Conservation (phyloP, 2,797 vertebrate species). For the Chaunax sp. region DNA sequence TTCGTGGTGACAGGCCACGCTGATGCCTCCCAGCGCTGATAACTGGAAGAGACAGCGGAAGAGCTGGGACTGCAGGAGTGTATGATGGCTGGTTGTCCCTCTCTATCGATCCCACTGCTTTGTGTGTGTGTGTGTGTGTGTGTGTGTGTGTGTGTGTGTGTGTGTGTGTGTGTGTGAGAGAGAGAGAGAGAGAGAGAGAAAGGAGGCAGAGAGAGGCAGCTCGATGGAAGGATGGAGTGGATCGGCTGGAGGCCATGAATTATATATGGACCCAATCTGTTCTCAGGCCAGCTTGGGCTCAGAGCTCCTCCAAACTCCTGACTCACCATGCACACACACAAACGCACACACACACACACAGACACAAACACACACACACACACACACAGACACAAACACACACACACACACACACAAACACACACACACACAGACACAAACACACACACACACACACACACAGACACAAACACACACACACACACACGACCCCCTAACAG, state of each 20-base stretch:
- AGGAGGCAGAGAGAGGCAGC: conserved; percentile 58
- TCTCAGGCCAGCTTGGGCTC: conserved; percentile 77
- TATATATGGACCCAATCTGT: conserved; percentile 86
- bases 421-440: conserved; percentile 13
- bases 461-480: conserved; percentile 8
- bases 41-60: conserved; percentile 75
- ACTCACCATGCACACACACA: conserved; percentile 47
- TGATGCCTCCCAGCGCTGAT: conserved; percentile 69
- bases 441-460: conserved; percentile 23
- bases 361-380: too few species aligned
- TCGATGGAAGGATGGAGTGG: conserved; percentile 83
- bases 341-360: conserved; percentile 31
- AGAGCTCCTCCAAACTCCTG: conserved; percentile 74
- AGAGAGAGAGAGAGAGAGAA: conserved; percentile 47
- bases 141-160: conserved; percentile 11
- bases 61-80: conserved; percentile 57
- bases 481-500: conserved; percentile 46
- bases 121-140: conserved; percentile 42
- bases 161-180: conserved; percentile 19
- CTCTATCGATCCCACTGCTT: conserved; percentile 64
- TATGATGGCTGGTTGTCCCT: conserved; percentile 61
- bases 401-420: conserved; percentile 10
- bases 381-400: conserved; percentile 24
- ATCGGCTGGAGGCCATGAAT: conserved; percentile 86
- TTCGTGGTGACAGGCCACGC: conserved; percentile 69